Evolutionary conservation across 2,888 invertebrate species (phyloP).

Genomic region (Sphinx pinastri): DNA sequence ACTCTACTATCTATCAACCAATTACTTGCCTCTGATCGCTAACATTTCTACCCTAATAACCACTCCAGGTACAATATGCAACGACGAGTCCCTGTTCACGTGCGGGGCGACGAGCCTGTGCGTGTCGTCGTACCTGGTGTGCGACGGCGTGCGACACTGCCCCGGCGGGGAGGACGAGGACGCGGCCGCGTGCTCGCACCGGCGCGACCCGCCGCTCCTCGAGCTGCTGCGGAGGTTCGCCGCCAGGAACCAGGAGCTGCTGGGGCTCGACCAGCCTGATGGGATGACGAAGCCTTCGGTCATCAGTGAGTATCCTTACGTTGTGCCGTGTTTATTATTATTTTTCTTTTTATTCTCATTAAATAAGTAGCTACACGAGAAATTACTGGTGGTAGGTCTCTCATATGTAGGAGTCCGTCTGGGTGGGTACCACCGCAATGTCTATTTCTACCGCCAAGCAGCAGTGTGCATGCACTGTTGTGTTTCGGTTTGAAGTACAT

Average conservation of each 20-base stretch:
- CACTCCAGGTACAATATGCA: constrained; percentile 68
- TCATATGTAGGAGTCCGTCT: no score
- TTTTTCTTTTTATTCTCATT: no score
- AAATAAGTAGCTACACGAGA: no score
- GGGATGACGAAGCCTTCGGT: constrained; percentile 75
- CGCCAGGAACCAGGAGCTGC: constrained; percentile 73
- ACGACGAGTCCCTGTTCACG: constrained; percentile 68
- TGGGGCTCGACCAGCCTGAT: constrained; percentile 70
- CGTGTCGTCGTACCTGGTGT: constrained; percentile 86
- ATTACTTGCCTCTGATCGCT: no score
- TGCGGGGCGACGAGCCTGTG: constrained; percentile 81
- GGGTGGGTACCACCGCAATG: no score
- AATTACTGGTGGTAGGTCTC: no score
- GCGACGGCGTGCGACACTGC: constrained; percentile 87
- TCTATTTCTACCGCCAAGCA: no score
- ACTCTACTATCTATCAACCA: no score
- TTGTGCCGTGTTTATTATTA: no score
- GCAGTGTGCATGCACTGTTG: no score
- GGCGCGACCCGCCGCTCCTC: constrained; percentile 70
- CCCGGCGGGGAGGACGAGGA: constrained; percentile 86
- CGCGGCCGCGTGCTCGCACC: constrained; percentile 62
- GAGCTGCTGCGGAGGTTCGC: constrained; percentile 73
- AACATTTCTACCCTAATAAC: no score
- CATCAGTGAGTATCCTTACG: constrained; percentile 69
- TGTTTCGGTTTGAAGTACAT: no score